Conservation (phyloP, 2,888 invertebrate species). For the Cataglyphis altisquamis region DNA sequence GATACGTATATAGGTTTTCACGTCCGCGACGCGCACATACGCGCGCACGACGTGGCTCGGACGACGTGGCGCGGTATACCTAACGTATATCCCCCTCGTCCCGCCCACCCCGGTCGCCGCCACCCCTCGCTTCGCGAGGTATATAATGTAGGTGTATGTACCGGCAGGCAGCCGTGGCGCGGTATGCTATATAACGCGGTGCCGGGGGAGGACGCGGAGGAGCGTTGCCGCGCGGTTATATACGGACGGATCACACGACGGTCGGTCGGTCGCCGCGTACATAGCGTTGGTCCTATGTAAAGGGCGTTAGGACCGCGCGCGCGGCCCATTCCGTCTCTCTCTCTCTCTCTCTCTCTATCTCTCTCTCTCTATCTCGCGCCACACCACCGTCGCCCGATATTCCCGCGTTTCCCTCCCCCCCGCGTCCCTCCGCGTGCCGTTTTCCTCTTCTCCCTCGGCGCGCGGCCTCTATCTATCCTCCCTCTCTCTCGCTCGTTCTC, state of each 20-base stretch:
- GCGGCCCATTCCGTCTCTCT: slow-evolving; percentile 51
- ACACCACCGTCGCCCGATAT: slow-evolving; percentile 48
- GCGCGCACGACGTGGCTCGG: slow-evolving; percentile 57
- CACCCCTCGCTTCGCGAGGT: slow-evolving; percentile 41
- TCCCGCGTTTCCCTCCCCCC: slow-evolving; percentile 42
- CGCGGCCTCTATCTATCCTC: slow-evolving; percentile 31
- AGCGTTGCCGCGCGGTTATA: slow-evolving; percentile 67
- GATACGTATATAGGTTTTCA: slow-evolving; percentile 38
- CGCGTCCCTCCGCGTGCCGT: slow-evolving; percentile 29
- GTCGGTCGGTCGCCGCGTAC: slow-evolving; percentile 66
- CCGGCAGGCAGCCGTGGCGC: slow-evolving; percentile 65
- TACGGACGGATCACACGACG: slow-evolving; percentile 70
- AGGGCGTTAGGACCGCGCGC: slow-evolving; percentile 78
- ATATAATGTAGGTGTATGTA: slow-evolving; percentile 55
- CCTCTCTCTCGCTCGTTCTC: slow-evolving; percentile 63
- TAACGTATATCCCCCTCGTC: slow-evolving; percentile 54
- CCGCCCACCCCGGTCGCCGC: neutral
- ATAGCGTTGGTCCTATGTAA: slow-evolving; percentile 76
- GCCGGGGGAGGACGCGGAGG: slow-evolving; percentile 28
- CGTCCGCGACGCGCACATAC: slow-evolving; percentile 50
- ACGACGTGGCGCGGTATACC: slow-evolving; percentile 61
- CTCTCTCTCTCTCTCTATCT: slow-evolving; percentile 32
- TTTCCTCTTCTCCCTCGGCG: slow-evolving; percentile 42
- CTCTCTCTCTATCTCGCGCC: slow-evolving; percentile 11
- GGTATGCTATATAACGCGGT: slow-evolving; percentile 61